phyloP scores from a whole-genome alignment of 2,888 invertebrate species.

The Agriopis leucophaearia region DNA sequence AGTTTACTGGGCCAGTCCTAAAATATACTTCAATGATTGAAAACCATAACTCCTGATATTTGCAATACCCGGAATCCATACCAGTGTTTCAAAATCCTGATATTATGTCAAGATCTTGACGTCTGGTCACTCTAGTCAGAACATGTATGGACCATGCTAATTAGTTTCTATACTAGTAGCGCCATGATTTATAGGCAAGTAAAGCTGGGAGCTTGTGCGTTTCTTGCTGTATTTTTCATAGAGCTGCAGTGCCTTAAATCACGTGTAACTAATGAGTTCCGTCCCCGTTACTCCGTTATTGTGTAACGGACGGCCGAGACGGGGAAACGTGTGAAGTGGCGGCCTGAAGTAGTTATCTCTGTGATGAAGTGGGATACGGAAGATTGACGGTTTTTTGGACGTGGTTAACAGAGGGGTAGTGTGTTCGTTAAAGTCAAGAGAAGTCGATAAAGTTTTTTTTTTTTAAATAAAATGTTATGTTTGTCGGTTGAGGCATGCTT shows the following conservation, averaged over 20 bases:
- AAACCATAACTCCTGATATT: too few relatives aligned
- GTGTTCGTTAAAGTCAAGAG: not conserved
- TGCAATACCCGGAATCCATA: too few relatives aligned
- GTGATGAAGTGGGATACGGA: slow-evolving; percentile 17
- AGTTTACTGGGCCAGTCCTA: too few relatives aligned
- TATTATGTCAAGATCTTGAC: too few relatives aligned
- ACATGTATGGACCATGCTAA: not conserved
- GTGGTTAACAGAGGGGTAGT: not conserved
- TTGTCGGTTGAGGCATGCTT: too few relatives aligned
- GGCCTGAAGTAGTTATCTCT: slow-evolving; percentile 20
- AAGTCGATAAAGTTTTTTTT: not conserved
- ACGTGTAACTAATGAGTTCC: slow-evolving; percentile 56
- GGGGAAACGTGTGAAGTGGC: slow-evolving; percentile 17
- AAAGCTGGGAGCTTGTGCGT: not conserved
- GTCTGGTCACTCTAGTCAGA: not conserved
- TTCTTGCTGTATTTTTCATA: slow-evolving; percentile 7
- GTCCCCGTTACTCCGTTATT: slow-evolving; percentile 32
- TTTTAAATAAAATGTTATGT: not conserved
- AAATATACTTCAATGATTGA: too few relatives aligned
- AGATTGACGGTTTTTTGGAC: slow-evolving; percentile 2
- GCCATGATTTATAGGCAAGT: slow-evolving; percentile 2
- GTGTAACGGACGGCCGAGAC: slow-evolving; percentile 15
- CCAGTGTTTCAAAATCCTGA: too few relatives aligned
- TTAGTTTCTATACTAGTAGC: not conserved
- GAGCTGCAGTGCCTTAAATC: slow-evolving; percentile 44